A percentile compares a stretch with the other conserved stretches of the same genome.
Evolutionary conservation across 2,113 vertebrate species (phyloP).

Genomic region (Hucho hucho): DNA sequence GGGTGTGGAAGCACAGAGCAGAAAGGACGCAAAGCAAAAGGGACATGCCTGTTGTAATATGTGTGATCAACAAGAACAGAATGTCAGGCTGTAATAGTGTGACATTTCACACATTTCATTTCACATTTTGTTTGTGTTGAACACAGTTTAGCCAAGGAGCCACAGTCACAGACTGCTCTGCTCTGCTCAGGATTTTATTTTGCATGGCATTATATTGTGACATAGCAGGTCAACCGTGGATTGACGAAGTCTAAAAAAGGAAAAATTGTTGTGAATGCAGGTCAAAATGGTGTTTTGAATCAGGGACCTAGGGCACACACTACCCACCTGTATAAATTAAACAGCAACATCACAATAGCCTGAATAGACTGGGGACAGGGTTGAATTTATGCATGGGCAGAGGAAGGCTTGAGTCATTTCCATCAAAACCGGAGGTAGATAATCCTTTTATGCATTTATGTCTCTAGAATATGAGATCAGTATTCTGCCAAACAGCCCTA

Average conservation of each 20-base stretch:
- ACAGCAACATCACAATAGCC: neutral
- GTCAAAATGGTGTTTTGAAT: neutral
- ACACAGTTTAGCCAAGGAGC: neutral
- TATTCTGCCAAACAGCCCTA: conserved; percentile 19
- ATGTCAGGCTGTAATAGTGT: neutral
- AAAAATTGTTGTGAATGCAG: neutral
- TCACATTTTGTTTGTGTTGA: neutral
- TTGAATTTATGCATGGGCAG: neutral
- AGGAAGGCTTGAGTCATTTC: neutral
- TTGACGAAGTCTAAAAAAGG: neutral
- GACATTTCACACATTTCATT: neutral
- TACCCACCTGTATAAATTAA: neutral
- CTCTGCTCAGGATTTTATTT: neutral
- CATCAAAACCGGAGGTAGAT: conserved; percentile 9
- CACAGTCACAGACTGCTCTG: neutral
- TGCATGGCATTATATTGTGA: no score
- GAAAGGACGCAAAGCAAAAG: neutral
- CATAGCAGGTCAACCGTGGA: neutral
- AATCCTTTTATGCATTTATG: conserved; percentile 15
- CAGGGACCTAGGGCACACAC: neutral
- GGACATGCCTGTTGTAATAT: conserved; percentile 15
- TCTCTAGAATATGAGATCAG: conserved; percentile 17
- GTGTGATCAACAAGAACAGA: neutral
- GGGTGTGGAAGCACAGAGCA: neutral
- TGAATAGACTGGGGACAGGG: neutral